Evolutionary conservation across 2,888 invertebrate genomes (phyloP).

Genomic region (Hemicrepidius hirtus): DNA sequence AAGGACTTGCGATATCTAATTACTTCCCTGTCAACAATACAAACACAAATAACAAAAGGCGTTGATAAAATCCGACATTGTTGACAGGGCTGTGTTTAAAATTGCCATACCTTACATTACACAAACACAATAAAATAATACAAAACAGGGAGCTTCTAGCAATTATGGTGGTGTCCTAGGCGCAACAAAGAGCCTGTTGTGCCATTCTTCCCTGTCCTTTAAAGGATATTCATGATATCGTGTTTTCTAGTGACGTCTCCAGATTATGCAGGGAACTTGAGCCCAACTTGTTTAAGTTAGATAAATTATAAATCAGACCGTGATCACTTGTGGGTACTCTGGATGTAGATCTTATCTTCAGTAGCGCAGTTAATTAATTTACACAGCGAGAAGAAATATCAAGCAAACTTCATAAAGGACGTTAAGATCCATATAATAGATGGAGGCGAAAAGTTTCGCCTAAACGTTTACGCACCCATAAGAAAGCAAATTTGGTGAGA

Average conservation of each 20-base stretch:
- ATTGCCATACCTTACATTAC: slow-evolving; percentile 24
- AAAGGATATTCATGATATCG: slow-evolving; percentile 53
- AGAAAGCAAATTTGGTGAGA: background rate
- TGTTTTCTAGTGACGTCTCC: slow-evolving; percentile 46
- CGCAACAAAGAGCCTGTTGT: slow-evolving; percentile 27
- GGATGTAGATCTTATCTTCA: slow-evolving; percentile 46
- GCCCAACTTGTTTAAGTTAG: slow-evolving; percentile 53
- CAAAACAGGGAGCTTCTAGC: slow-evolving; percentile 20
- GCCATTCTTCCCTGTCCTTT: slow-evolving; percentile 31
- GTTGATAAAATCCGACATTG: slow-evolving; percentile 19
- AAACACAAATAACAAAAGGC: slow-evolving; percentile 25
- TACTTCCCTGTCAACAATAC: slow-evolving; percentile 23
- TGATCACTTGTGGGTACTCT: slow-evolving; percentile 52
- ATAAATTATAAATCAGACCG: slow-evolving; percentile 54
- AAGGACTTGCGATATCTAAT: slow-evolving; percentile 19
- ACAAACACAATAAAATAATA: slow-evolving; percentile 32
- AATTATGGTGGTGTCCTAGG: slow-evolving; percentile 34
- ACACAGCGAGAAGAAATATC: slow-evolving; percentile 36
- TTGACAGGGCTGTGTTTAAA: slow-evolving; percentile 17
- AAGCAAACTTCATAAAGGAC: slow-evolving; percentile 28
- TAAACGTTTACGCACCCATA: slow-evolving; percentile 13
- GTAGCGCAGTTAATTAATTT: slow-evolving; percentile 42
- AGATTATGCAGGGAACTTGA: slow-evolving; percentile 50
- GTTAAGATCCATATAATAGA: slow-evolving; percentile 16
- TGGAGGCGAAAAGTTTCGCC: slow-evolving; percentile 10